Evolutionary conservation across 2,888 invertebrate species (phyloP), one percentile per base, ranked within the genome.

Genomic region (Cyclophora albipunctata): DNA sequence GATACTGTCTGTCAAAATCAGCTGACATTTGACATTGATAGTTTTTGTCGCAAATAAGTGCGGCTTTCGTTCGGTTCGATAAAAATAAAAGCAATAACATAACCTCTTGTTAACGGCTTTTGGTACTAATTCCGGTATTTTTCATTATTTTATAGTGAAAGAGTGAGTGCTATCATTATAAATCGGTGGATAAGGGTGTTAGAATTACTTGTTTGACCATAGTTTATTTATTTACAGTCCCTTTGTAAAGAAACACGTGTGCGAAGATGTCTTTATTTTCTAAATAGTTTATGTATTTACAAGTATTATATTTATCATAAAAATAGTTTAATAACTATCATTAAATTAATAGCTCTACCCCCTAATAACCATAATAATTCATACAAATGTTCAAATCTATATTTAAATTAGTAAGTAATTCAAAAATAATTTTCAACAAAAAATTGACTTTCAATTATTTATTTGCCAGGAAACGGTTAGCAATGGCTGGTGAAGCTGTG

Each of bases 401-500:
- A 6, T 54, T 53, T 47, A 60, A 63, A 51, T 7, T 66, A 47
- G 48, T 62, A 50, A 60, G 46, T 49, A 59, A 57, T 53, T 51
- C 54, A 20, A 53, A 51, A 49, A 60, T 34, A 53, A 54, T 60
- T 34, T 54, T 55, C 49, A 40, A 44, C 4, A 50, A 43, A n/a
- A 55, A 42, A 47, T 34, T 44, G 5, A 42, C 40, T 46, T 35
- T 40, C 46, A 49, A 47, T 34, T 45, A 40, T n/a, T 45, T 49
- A 47, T 46, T n/a, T 7, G 42, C 46, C 3, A 48, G 48, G 47
- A 64, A 43, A 33, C 43, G 57, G 34, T 35, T 61, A 7, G 71
- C 59, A 49, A 83, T 84, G 81, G 70, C 74, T 5, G 63, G 58
- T 48, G 66, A 67, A 5, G 50, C 60, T 46, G 51, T 58, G 0